Conservation (phyloP, 2,113 vertebrate species). For the Canis aureus region DNA sequence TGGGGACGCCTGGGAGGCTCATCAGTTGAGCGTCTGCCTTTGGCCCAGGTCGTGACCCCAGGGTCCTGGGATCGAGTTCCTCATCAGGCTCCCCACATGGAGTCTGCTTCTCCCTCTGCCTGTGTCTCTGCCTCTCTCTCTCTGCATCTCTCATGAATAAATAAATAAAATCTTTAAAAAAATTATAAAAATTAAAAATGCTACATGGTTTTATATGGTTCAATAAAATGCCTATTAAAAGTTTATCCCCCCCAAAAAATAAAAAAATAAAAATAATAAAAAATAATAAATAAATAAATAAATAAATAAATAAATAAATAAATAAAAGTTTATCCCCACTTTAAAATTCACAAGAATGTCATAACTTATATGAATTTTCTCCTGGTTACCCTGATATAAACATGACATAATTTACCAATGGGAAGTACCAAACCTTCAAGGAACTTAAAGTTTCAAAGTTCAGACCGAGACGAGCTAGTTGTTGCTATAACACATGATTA, state of each 20-base stretch:
- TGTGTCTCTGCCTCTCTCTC: no score
- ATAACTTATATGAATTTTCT: neutral
- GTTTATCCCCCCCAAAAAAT: neutral
- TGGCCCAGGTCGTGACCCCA: no score
- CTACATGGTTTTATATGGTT: neutral
- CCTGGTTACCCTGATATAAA: neutral
- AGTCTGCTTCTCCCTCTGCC: no score
- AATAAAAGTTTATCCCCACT: neutral
- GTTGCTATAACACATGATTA: neutral
- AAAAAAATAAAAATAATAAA: no score
- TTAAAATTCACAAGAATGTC: neutral
- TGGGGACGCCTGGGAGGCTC: no score
- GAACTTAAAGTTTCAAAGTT: neutral
- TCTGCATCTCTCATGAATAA: no score
- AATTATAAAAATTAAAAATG: neutral
- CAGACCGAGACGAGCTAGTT: neutral
- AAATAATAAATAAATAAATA: no score
- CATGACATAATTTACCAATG: neutral
- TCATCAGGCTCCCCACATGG: no score
- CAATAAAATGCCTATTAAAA: neutral
- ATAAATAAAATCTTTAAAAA: no score
- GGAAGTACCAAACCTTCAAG: neutral
- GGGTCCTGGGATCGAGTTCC: no score
- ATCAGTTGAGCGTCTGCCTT: no score
- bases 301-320: no score